Conservation (phyloP, 2,797 vertebrate species). For the Cyprinella venusta region DNA sequence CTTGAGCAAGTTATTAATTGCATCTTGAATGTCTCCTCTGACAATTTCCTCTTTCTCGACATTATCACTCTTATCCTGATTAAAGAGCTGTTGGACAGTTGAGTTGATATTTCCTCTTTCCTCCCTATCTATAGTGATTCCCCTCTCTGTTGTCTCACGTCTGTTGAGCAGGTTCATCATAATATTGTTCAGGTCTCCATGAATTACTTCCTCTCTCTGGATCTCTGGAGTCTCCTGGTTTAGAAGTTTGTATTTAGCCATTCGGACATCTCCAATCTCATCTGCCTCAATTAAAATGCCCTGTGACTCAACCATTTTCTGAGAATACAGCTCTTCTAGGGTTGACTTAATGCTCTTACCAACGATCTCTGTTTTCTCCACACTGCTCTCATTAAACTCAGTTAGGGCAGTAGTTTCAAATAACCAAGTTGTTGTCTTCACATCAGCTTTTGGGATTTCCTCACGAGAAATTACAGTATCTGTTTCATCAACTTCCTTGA, state of each 20-base stretch:
- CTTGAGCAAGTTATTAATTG: constrained; percentile 85
- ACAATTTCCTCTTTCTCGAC: constrained; percentile 86
- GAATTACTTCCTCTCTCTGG: constrained; percentile 88
- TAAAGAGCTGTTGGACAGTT: constrained; percentile 86
- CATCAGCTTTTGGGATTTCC: constrained; percentile 87
- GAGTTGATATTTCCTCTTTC: constrained; percentile 88
- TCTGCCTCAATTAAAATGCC: constrained; percentile 90
- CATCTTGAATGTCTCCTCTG: constrained; percentile 87
- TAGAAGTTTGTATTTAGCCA: constrained; percentile 92
- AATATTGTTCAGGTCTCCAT: constrained; percentile 87
- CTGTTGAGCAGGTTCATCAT: constrained; percentile 89
- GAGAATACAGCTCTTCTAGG: constrained; percentile 86
- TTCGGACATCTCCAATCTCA: constrained; percentile 90
- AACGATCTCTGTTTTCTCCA: constrained; percentile 83
- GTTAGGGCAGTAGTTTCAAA: constrained; percentile 90
- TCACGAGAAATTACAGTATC: constrained; percentile 74
- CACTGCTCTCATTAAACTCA: constrained; percentile 83
- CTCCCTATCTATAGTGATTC: constrained; percentile 80
- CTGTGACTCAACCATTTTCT: constrained; percentile 88
- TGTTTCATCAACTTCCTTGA: constrained; percentile 79
- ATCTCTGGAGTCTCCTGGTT: constrained; percentile 87
- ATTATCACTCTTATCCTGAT: constrained; percentile 76
- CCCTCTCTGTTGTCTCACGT: constrained; percentile 76
- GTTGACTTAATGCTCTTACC: constrained; percentile 91
- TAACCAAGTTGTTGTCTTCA: constrained; percentile 91